Evolutionary conservation across 2,888 invertebrate genomes (phyloP), one percentile per base, ranked within the genome.

Genomic region (Rhimphoctona megacephalus): DNA sequence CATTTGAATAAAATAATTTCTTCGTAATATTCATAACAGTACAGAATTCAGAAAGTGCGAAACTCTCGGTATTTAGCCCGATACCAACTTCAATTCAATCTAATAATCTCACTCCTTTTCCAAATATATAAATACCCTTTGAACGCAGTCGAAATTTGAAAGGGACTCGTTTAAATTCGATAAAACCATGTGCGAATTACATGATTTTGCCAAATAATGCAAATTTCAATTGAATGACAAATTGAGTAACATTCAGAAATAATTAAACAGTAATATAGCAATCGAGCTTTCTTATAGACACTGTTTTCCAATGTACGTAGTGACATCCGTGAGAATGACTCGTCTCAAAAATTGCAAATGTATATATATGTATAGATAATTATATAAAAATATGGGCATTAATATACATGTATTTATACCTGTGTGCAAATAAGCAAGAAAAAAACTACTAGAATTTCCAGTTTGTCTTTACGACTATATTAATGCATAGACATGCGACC

Each of bases 401-500:
- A 19, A 30, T 72, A 7, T 30, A 17, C 19, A n/a, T 19, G 9
- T 52, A 1, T 52, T 8, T 25, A 43, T 46, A 33, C 11, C n/a
- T 46, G 25, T 25, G 74, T 57, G 66, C 17, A 19, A 33, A 57
- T n/a, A 43, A 66, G 30, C 6, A 11, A 74, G 7, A 30, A 77
- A 30, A 70, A 67, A 74, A 73, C n/a, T 25, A 43, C 52, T 81
- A 36, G 80, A 69, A 81, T 80, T 73, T 81, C 73, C 77, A 81
- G 69, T 83, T 84, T 78, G 39, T 52, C 66, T 64, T 73, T 76
- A 69, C 82, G 76, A 69, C 77, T 73, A 64, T 78, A 83, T 79
- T 49, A 52, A 81, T 66, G 74, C 25, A 39, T 36, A 39, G 22
- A 81, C 72, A 73, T 74, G 80, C 83, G 86, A 81, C 86, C 84